Conservation (phyloP, 2,888 invertebrate genomes). For the Pogonocherus hispidulus region DNA sequence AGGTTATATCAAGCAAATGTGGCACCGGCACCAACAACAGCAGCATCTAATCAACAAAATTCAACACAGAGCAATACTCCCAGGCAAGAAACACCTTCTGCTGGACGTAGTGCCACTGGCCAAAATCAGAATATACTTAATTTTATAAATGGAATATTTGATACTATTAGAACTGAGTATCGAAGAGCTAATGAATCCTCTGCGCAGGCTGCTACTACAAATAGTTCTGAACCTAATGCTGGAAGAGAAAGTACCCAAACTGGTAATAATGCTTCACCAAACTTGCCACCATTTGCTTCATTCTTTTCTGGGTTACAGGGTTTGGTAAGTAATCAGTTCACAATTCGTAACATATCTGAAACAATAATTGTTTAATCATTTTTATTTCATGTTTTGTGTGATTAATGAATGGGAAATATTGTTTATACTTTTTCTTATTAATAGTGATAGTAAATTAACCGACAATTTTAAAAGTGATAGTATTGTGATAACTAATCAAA, state of each 20-base stretch:
- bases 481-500: too few species aligned
- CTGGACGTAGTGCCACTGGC: background rate
- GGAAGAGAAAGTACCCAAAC: background rate
- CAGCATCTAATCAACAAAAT: conserved; percentile 12
- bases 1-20: conserved; percentile 37
- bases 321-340: conserved; percentile 44
- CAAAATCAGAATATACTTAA: conserved; percentile 48
- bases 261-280: background rate
- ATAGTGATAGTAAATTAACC: too few species aligned
- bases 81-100: conserved; percentile 10
- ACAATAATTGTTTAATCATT: too few species aligned
- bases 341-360: too few species aligned
- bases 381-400: too few species aligned
- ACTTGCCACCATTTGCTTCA: conserved; percentile 34
- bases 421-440: too few species aligned
- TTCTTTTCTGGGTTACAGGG: conserved; percentile 37
- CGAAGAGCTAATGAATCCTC: conserved; percentile 34
- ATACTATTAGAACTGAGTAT: conserved; percentile 52
- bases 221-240: background rate
- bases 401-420: too few species aligned
- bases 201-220: conserved; percentile 29
- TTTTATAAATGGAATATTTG: conserved; percentile 57
- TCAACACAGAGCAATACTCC: background rate
- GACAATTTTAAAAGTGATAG: too few species aligned
- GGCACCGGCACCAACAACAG: conserved; percentile 25